Percentiles rank a stretch among this genome's conserved stretches.
phyloP scores from a whole-genome alignment of 2,797 vertebrate genomes.

The Onychomys torridus region DNA sequence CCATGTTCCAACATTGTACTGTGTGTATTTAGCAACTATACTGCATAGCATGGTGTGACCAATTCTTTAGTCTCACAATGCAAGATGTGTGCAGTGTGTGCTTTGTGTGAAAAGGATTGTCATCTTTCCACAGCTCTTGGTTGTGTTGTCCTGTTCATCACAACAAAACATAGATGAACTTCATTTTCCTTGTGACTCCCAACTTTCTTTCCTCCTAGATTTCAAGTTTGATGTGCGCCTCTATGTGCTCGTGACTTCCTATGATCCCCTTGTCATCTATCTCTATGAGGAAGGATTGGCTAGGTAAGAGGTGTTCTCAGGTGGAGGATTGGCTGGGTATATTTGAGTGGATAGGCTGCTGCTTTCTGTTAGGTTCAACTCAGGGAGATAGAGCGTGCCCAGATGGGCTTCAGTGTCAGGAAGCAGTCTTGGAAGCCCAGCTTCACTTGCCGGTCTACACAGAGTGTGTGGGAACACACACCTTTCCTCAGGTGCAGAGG shows the following conservation, averaged over 20 bases:
- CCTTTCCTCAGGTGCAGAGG: background rate
- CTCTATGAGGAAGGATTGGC: slow-evolving; percentile 98
- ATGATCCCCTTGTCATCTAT: slow-evolving; percentile 96
- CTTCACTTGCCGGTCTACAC: background rate
- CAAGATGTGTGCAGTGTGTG: background rate
- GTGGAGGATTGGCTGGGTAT: background rate
- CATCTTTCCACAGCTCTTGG: slow-evolving; percentile 25
- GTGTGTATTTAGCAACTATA: background rate
- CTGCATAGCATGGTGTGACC: background rate
- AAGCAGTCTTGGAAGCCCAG: background rate
- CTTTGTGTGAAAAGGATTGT: background rate
- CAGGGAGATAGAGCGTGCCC: background rate
- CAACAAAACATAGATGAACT: slow-evolving; percentile 23
- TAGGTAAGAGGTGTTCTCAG: slow-evolving; percentile 88
- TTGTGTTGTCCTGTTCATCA: background rate
- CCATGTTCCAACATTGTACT: background rate
- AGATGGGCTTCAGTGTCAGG: slow-evolving; percentile 9
- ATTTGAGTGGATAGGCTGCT: background rate
- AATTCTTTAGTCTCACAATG: slow-evolving; percentile 15
- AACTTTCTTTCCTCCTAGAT: slow-evolving; percentile 87
- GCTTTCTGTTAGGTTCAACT: slow-evolving; percentile 27
- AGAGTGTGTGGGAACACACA: background rate
- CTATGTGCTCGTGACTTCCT: slow-evolving; percentile 97
- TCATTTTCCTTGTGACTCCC: slow-evolving; percentile 37
- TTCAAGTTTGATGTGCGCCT: slow-evolving; percentile 98